Conservation (phyloP, 2,888 invertebrate species). For the Dryocosmus kuriphilus region DNA sequence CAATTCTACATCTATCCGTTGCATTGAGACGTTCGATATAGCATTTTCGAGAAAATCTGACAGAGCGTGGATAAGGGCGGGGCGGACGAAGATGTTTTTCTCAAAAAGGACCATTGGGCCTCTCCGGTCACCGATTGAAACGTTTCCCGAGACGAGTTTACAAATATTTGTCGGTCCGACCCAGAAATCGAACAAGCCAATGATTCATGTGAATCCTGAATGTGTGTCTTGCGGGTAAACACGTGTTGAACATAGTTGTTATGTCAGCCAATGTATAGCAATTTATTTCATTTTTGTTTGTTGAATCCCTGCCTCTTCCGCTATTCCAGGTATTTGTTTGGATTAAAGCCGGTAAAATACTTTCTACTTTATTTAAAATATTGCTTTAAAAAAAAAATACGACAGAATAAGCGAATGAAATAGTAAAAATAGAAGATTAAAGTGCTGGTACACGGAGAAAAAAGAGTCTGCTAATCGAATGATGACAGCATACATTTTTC, state of each 20-base stretch:
- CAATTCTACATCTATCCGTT: constrained; percentile 36
- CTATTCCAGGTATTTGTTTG: not conserved
- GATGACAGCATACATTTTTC: no score
- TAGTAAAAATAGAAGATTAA: no score
- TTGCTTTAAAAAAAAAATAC: no score
- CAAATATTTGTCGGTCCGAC: constrained; percentile 64
- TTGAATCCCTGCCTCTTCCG: not conserved
- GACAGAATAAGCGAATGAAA: no score
- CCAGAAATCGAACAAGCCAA: constrained; percentile 38
- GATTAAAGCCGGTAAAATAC: not conserved
- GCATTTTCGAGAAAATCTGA: constrained; percentile 55
- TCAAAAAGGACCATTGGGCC: constrained; percentile 48
- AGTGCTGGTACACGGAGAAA: no score
- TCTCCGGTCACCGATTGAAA: constrained; percentile 55
- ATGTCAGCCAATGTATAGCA: constrained; percentile 10
- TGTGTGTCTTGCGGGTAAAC: constrained; percentile 38
- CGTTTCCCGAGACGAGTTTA: constrained; percentile 61
- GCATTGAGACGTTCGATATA: constrained; percentile 33
- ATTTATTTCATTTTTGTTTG: constrained; percentile 2
- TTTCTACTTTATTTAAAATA: no score
- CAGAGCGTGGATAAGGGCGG: constrained; percentile 52
- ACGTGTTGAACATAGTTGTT: constrained; percentile 29
- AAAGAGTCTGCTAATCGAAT: no score
- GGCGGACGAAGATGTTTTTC: constrained; percentile 57
- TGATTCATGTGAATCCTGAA: constrained; percentile 34